Evolutionary conservation across 2,113 vertebrate genomes (phyloP).

Genomic region (Chinchilla lanigera): DNA sequence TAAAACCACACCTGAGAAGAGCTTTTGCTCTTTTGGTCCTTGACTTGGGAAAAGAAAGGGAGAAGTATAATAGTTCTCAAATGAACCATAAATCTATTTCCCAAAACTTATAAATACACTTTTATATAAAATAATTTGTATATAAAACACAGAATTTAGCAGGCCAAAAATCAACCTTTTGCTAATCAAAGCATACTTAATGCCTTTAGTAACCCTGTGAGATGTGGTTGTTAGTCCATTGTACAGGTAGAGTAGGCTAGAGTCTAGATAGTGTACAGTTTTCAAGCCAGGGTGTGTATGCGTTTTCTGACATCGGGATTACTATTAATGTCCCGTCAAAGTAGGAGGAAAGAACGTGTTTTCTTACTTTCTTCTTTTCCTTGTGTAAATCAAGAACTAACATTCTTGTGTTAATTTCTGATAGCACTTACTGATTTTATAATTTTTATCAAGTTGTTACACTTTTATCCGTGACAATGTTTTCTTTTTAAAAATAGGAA

Average conservation of each 20-base stretch:
- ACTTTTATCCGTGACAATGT: background rate
- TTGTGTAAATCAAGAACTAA: background rate
- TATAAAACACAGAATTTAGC: background rate
- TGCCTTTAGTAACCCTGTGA: background rate
- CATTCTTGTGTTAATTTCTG: background rate
- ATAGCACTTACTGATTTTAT: background rate
- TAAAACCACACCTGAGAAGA: background rate
- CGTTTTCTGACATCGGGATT: background rate
- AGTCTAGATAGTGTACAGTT: no score
- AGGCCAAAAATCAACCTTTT: background rate
- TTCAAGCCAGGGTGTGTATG: accelerated
- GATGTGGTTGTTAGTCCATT: background rate
- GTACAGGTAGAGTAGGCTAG: background rate
- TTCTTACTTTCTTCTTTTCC: background rate
- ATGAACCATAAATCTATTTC: background rate
- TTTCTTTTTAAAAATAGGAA: background rate
- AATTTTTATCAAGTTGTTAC: background rate
- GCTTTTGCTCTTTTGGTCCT: background rate
- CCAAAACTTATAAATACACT: background rate
- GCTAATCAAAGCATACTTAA: background rate
- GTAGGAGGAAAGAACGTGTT: no score
- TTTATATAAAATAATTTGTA: background rate
- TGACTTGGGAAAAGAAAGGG: background rate
- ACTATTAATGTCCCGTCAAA: background rate
- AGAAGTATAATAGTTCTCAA: background rate